phyloP scores from a whole-genome alignment of 2,797 vertebrate genomes.

The Myoxocephalus aenaeus region DNA sequence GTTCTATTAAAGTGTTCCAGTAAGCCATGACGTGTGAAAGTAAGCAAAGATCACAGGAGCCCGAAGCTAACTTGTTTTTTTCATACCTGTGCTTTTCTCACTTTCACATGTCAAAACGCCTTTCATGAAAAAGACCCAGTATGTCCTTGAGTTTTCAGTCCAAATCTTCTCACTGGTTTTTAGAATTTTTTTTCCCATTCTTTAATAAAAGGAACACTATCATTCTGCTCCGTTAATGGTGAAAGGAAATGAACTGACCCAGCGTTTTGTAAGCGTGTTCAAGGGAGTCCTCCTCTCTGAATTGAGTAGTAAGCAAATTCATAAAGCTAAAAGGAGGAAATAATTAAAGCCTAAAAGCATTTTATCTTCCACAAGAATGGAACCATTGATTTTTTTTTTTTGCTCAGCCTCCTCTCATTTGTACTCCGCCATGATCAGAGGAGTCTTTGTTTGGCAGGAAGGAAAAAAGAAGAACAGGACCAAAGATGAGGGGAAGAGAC shows the following conservation, averaged over 20 bases:
- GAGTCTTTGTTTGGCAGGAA: slow-evolving; percentile 77
- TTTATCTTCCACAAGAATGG: slow-evolving; percentile 79
- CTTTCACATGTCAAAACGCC: not conserved
- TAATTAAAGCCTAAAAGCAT: slow-evolving; percentile 81
- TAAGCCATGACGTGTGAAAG: not conserved
- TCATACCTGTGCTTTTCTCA: not conserved
- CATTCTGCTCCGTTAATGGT: slow-evolving; percentile 34
- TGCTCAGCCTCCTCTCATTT: slow-evolving; percentile 60
- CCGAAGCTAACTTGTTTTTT: not conserved
- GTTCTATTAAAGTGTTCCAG: not conserved
- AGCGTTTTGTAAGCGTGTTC: slow-evolving; percentile 60
- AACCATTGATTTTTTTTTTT: slow-evolving; percentile 62
- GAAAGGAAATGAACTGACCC: slow-evolving; percentile 56
- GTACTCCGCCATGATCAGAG: slow-evolving; percentile 78
- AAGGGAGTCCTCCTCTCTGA: slow-evolving; percentile 67
- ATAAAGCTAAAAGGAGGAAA: slow-evolving; percentile 76
- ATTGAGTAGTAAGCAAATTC: slow-evolving; percentile 79
- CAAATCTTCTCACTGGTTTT: not conserved
- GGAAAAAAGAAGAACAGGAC: slow-evolving; percentile 48
- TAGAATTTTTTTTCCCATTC: not conserved
- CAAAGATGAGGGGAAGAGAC: slow-evolving; percentile 71
- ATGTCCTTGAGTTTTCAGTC: not conserved
- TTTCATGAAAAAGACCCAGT: not conserved
- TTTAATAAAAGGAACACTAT: slow-evolving; percentile 21
- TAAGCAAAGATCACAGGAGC: not conserved